These are phyloP conservation scores for Nixonia krombeini DNA, from an alignment of 1,140 invertebrate species.

Conservation along the genomic window DNA sequence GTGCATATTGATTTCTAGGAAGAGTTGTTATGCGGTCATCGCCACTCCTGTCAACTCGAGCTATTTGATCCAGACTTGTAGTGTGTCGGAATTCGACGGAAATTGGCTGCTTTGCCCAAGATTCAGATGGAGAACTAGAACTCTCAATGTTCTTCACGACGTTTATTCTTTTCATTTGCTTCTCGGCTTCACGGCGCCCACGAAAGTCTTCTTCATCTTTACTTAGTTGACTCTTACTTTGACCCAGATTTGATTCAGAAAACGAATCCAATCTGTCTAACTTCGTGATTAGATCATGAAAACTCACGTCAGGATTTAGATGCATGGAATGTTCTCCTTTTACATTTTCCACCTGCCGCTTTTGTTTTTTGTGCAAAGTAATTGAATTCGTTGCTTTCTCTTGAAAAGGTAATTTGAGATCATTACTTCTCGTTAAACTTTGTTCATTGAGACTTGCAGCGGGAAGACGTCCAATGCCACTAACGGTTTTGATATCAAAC, in stretches of 20 bases:
- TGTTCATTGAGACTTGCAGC: neutral
- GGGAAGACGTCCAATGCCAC: slow-evolving; percentile 43
- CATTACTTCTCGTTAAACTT: no score
- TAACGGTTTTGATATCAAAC: slow-evolving; percentile 56
- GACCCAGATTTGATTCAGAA: no score
- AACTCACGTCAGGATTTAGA: slow-evolving; percentile 6
- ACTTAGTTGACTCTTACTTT: no score
- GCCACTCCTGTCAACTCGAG: slow-evolving; percentile 8
- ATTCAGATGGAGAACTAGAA: slow-evolving; percentile 46
- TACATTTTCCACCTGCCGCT: slow-evolving; percentile 8
- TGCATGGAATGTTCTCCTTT: slow-evolving; percentile 8
- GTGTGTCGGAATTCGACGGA: slow-evolving; percentile 59
- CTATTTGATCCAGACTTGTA: slow-evolving; percentile 40
- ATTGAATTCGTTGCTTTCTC: no score
- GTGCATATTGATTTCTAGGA: slow-evolving; percentile 43
- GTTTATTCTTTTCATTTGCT: slow-evolving; percentile 58
- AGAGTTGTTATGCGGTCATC: slow-evolving; percentile 6
- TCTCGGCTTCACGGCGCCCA: slow-evolving; percentile 54
- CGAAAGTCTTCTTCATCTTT: slow-evolving; percentile 31
- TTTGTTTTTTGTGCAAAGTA: neutral
- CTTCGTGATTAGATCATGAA: slow-evolving; percentile 21
- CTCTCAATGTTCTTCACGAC: slow-evolving; percentile 48
- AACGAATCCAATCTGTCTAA: slow-evolving; percentile 16
- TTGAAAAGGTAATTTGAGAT: no score
- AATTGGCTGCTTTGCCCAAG: slow-evolving; percentile 61